Base-by-base conservation (phyloP, 2,888 invertebrate genomes). In the Latrodectus hesperus region DNA sequence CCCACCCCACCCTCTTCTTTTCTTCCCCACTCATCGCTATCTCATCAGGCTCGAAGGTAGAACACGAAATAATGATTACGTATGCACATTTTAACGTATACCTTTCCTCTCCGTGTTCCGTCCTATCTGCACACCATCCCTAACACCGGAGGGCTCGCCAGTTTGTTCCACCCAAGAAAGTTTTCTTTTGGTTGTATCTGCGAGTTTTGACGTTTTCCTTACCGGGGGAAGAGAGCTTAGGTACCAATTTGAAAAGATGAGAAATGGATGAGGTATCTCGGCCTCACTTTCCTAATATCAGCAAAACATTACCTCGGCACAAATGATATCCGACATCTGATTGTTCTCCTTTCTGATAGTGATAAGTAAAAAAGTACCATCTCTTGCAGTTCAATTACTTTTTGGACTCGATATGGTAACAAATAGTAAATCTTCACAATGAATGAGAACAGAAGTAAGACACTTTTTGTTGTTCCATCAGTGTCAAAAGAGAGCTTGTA, bases 11-110 rank as follows among this genome's bases (percentile, higher is more conserved):
- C 55, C 26, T n/a, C 55, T 16, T 22, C 55, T n/a, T 49, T 14
- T 49, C 38, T 65, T 52, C 65, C 84, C 64, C 65, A 49, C 78
- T 88, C 82, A 83, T 88, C 82, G 73, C 82, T 88, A 88, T 88
- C 87, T 88, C 87, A 88, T 88, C 87, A 88, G 71, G 78, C 49
- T 60, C 4, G 55, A 73, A 83, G 78, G 78, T 82, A 88, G 78
- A 78, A 88, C 82, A 76, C 78, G 82, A 88, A 88, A 88, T 88
- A 88, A 88, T 88, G 87, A 88, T 88, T 88, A 88, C 83, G 74
- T 88, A 88, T 88, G 87, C 83, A 88, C 87, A 88, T 88, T 88
- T 88, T 88, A 88, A 88, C 87, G 87, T 88, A 82, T 60, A 78
- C 84, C 84, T 75, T 64, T 38, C 52, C 60, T 22, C 38, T 49